A percentile compares a stretch with the other conserved stretches of the same genome.
Conservation (phyloP, 2,113 vertebrate genomes). For the Nothobranchius furzeri region DNA sequence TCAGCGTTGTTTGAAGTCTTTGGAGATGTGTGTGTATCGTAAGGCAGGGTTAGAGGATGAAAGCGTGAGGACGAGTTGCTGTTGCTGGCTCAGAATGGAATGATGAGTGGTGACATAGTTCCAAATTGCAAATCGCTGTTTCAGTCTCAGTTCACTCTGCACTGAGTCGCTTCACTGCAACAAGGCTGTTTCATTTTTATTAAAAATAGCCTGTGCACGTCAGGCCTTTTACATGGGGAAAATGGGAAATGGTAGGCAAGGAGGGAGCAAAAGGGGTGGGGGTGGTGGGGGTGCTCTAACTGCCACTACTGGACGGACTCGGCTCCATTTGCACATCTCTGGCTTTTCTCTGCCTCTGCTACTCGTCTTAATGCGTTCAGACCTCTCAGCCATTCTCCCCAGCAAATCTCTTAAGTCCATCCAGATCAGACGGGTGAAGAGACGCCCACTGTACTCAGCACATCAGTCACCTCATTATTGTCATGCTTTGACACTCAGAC, state of each 20-base stretch:
- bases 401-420: slow-evolving; percentile 40
- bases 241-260: slow-evolving; percentile 41
- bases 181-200: slow-evolving; percentile 67
- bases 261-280: slow-evolving; percentile 7
- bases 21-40: slow-evolving; percentile 44
- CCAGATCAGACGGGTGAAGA: slow-evolving; percentile 31
- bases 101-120: slow-evolving; percentile 75
- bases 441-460: slow-evolving; percentile 53
- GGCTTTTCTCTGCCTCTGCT: slow-evolving; percentile 35
- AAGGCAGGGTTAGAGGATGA: slow-evolving; percentile 63
- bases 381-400: slow-evolving; percentile 34
- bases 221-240: slow-evolving; percentile 58
- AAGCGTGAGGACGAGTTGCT: slow-evolving; percentile 66
- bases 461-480: slow-evolving; percentile 59
- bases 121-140: slow-evolving; percentile 79
- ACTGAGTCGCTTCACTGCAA: slow-evolving; percentile 65
- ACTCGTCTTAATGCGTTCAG: slow-evolving; percentile 49
- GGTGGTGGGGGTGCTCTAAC: slow-evolving; percentile 30
- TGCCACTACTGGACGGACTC: slow-evolving; percentile 51
- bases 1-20: slow-evolving; percentile 70
- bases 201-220: slow-evolving; percentile 76
- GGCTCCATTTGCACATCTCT: slow-evolving; percentile 60
- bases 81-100: slow-evolving; percentile 60
- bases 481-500: slow-evolving; percentile 42
- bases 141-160: slow-evolving; percentile 73